Conservation (phyloP, 2,888 invertebrate genomes). For the Lycaena phlaeas region DNA sequence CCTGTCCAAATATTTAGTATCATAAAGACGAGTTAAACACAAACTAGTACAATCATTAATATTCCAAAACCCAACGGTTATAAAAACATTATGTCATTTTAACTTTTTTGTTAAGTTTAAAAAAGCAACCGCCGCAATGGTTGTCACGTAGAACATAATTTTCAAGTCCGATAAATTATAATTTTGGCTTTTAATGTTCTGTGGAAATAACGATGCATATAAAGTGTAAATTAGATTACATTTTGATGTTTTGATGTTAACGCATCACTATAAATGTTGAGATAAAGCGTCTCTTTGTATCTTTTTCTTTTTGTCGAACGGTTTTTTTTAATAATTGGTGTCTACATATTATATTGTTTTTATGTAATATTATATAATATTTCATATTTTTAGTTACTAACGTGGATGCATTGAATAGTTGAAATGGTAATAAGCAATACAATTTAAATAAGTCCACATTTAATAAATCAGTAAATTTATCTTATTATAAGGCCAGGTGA, state of each 20-base stretch:
- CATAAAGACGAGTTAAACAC: conserved; percentile 69
- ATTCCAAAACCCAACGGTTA: conserved; percentile 51
- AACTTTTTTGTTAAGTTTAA: conserved; percentile 55
- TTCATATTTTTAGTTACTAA: no score
- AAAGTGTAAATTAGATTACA: conserved; percentile 7
- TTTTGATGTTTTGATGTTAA: conserved; percentile 1
- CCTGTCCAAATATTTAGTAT: conserved; percentile 69
- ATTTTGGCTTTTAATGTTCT: conserved; percentile 24
- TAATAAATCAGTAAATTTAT: no score
- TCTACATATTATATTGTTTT: no score
- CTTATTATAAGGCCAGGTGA: no score
- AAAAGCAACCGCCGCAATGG: conserved; percentile 49
- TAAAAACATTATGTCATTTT: conserved; percentile 64
- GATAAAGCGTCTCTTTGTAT: no score
- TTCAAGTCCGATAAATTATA: conserved; percentile 56
- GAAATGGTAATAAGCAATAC: no score
- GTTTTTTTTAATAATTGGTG: no score
- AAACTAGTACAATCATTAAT: conserved; percentile 68
- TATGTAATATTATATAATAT: no score
- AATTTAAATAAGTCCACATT: no score
- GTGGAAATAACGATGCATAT: background rate
- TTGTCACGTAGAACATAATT: conserved; percentile 61
- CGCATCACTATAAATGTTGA: no score
- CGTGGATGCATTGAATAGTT: no score
- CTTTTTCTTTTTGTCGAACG: no score